phyloP scores from a whole-genome alignment of 2,113 vertebrate genomes.

The Tetrao urogallus region DNA sequence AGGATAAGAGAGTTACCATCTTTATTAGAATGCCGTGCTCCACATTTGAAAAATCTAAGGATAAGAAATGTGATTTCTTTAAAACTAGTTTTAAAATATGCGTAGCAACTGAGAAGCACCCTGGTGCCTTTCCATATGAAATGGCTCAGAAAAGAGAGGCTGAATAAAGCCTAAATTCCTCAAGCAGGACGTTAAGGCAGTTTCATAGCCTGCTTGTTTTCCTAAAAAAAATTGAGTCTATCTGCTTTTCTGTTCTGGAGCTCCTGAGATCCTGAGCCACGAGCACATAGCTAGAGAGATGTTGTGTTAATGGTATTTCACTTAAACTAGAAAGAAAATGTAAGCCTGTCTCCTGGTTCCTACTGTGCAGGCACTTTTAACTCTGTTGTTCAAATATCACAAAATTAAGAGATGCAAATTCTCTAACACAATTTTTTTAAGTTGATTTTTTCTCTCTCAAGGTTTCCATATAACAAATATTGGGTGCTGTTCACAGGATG shows the following conservation, averaged over 20 bases:
- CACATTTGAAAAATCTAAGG: constrained; percentile 35
- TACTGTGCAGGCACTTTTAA: constrained; percentile 46
- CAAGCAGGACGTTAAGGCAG: constrained; percentile 41
- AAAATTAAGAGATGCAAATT: constrained; percentile 58
- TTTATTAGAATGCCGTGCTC: constrained; percentile 59
- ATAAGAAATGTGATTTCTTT: constrained; percentile 47
- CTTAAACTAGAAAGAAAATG: constrained; percentile 53
- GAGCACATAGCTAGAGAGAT: constrained; percentile 59
- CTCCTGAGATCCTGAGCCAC: constrained; percentile 66
- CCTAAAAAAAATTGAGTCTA: constrained; percentile 61
- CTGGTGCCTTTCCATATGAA: constrained; percentile 33
- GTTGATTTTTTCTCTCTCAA: constrained; percentile 81
- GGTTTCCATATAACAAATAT: constrained; percentile 85
- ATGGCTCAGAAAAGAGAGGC: constrained; percentile 37
- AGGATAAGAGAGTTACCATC: constrained; percentile 75
- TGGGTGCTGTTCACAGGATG: constrained; percentile 92
- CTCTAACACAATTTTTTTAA: constrained; percentile 77
- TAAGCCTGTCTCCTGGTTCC: constrained; percentile 57
- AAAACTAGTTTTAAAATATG: background rate
- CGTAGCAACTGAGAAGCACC: background rate
- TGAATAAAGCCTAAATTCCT: constrained; percentile 25
- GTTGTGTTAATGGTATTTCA: background rate
- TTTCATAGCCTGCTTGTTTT: constrained; percentile 59
- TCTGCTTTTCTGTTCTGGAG: constrained; percentile 70
- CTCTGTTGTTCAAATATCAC: constrained; percentile 53